Evolutionary conservation across 2,888 invertebrate genomes (phyloP).

Genomic region (Aleiodes leptofemur): DNA sequence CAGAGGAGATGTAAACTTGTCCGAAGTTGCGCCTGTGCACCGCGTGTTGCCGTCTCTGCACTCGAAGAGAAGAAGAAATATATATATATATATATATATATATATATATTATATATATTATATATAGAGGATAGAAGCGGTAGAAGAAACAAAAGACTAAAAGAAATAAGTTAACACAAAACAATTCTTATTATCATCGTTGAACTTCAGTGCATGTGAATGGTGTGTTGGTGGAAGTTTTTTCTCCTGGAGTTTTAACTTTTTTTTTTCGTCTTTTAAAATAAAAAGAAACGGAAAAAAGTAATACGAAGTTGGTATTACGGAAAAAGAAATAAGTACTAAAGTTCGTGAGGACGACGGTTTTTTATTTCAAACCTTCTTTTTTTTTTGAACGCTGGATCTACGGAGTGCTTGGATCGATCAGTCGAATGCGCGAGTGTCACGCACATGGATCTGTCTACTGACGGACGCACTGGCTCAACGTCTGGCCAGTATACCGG

Average conservation of each 20-base stretch:
- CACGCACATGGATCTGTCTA: conserved; percentile 42
- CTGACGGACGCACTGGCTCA: conserved; percentile 32
- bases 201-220: conserved; percentile 26
- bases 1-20: conserved; percentile 37
- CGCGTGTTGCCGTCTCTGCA: conserved; percentile 6
- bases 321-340: neutral
- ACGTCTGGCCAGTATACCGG: conserved; percentile 38
- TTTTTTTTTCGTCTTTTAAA: neutral
- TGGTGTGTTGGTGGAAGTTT: conserved; percentile 26
- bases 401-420: conserved; percentile 29
- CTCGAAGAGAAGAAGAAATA: neutral
- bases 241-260: neutral
- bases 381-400: conserved; percentile 7
- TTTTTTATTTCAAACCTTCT: too few relatives aligned
- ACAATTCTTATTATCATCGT: conserved; percentile 33
- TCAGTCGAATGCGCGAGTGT: conserved; percentile 22
- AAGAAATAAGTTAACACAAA: neutral
- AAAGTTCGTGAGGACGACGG: neutral
- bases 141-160: conserved; percentile 1
- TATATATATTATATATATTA: neutral
- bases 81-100: neutral
- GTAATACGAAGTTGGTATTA: neutral
- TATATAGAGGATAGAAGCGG: too few relatives aligned
- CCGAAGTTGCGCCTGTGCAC: conserved; percentile 28
- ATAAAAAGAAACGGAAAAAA: neutral